Evolutionary conservation across 2,113 vertebrate species (phyloP), one percentile per base, ranked within the genome.

Genomic region (Neomonachus schauinslandi): DNA sequence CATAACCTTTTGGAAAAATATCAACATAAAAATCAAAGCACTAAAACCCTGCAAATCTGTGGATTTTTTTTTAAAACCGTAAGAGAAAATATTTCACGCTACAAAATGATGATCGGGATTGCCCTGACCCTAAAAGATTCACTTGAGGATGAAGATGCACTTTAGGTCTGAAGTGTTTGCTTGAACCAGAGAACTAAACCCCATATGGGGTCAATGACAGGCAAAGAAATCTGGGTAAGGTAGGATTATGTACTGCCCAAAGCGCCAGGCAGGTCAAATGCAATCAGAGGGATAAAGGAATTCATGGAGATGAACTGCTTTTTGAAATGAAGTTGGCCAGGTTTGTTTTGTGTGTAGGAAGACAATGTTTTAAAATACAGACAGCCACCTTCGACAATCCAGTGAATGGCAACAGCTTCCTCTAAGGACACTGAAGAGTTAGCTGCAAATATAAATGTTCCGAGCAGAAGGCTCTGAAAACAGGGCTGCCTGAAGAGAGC

Each of bases 161-260:
- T 88, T 86, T 53, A 71, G 79, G 28, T 83, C n/a, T 91, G 31
- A 91, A 82, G 51, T 85, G 51, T 94, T 93, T 91, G 26, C 86
- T 94, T 95, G 79, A 91, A 84, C 82, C 80, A 65, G 77, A 90
- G 71, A 94, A 88, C 22, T 39, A 84, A 95, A 95, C 69, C 53
- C 39, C 36, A 46, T 55, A 69, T 77, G 46, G 81, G 19, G 33
- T 80, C 67, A 97, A 81, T 1, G 12, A 89, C 7, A 74, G 59
- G 83, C 61, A 39, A 74, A 92, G 71, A 85, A 76, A 88, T 36
- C 9, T 2, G 9, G 15, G 31, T 49, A 89, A 4, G 49, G 55
- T 49, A 21, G n/a, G 85, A 24, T 77, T 14, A 67, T 3, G 7
- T 4, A n/a, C 33, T n/a, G 53, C 31, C 16, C 1, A 19, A 55